phyloP scores from a whole-genome alignment of 2,888 invertebrate species.

The Troides oblongomaculatus region DNA sequence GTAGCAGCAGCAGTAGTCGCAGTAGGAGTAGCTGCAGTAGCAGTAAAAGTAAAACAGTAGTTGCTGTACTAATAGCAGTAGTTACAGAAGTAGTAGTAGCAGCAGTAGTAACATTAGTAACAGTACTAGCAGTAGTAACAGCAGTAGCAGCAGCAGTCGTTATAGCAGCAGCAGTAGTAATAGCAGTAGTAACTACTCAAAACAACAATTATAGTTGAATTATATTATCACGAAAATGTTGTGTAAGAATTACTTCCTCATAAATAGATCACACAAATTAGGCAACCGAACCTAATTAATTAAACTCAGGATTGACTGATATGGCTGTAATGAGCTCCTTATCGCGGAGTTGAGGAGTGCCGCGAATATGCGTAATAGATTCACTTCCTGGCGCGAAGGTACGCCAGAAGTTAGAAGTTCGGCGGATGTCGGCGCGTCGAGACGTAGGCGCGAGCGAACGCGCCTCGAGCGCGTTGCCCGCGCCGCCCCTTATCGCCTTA shows the following conservation, averaged over 20 bases:
- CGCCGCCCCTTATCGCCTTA: conserved; percentile 61
- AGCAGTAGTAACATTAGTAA: too few relatives aligned
- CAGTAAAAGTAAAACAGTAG: too few relatives aligned
- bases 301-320: conserved; percentile 17
- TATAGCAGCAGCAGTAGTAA: too few relatives aligned
- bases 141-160: too few relatives aligned
- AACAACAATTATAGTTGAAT: too few relatives aligned
- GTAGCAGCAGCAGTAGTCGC: too few relatives aligned
- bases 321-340: conserved; percentile 20
- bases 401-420: conserved; percentile 46
- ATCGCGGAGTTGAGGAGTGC: conserved; percentile 18
- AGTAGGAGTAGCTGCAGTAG: too few relatives aligned
- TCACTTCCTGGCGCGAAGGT: conserved; percentile 24
- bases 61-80: too few relatives aligned
- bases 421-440: conserved; percentile 62
- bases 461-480: conserved; percentile 44
- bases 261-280: conserved; percentile 20
- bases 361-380: conserved; percentile 22
- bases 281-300: conserved; percentile 26
- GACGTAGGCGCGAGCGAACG: conserved; percentile 54
- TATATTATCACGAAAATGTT: conserved; percentile 3
- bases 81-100: too few relatives aligned
- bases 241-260: conserved; percentile 23
- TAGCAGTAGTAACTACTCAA: too few relatives aligned
- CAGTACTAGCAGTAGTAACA: too few relatives aligned